Evolutionary conservation across 2,888 invertebrate genomes (phyloP), one percentile per base, ranked within the genome.

Genomic region (Candidula unifasciata): DNA sequence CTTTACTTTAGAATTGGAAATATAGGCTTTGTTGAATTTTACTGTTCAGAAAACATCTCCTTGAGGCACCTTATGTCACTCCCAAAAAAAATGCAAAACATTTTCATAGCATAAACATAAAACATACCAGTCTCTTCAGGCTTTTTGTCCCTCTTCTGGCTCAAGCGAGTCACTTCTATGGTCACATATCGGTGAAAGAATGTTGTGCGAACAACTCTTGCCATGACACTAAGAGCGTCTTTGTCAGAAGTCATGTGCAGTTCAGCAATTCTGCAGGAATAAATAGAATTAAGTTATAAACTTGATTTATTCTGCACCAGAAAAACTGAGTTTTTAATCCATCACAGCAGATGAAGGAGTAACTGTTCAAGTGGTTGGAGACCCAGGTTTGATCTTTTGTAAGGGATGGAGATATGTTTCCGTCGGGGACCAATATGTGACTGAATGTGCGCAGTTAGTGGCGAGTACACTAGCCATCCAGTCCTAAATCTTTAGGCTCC

Each of bases 121-220:
- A 60, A 33, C 77, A 64, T 35, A 85, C 85, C 85, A 44, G 81
- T 81, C 35, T 85, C 85, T 35, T 85, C 81, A 35, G 77, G 44
- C 54, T 77, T 74, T 21, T 21, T 81, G 77, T 44, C 68, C 66
- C 30, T 68, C 8, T 74, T 54, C 35, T 68, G 35, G 35, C 68
- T 69, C 2, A 71, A 52, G 3, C 68, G 21, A 16, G 68, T 85
- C 24, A 85, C 30, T 44, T 85, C 85, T 37, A 85, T 10, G 24
- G 85, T 85, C 33, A 85, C 77, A 81, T 52, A 81, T 21, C 33
- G 35, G 68, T 85, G 81, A 24, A 81, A 85, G 57, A 85, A 85
- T 57, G 85, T 60, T 68, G 76, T 85, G 69, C 85, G 85, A 1
- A 81, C 44, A 30, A 85, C 35, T 60, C 81, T 74, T 3, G 35